Percentiles rank a stretch among this genome's conserved stretches.
phyloP scores from a whole-genome alignment of 2,113 vertebrate genomes.

The Nycticebus coucang region DNA sequence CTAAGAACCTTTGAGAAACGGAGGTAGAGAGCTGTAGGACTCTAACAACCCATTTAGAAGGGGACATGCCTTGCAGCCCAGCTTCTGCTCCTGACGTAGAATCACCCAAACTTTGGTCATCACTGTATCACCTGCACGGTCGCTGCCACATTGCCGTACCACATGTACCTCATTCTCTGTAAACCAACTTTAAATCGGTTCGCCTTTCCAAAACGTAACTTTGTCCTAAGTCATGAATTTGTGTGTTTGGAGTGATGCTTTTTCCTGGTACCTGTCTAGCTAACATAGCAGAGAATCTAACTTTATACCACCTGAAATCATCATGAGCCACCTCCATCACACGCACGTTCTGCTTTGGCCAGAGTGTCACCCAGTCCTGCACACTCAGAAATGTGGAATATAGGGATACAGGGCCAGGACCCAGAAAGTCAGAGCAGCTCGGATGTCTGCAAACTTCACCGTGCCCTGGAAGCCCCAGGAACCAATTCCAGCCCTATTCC shows the following conservation, averaged over 20 bases:
- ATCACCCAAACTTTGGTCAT: neutral
- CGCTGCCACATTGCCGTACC: too few species aligned
- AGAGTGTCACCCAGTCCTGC: neutral
- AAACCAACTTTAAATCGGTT: neutral
- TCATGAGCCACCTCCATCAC: neutral
- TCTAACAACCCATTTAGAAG: neutral
- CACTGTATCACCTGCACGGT: neutral
- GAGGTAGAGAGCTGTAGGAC: neutral
- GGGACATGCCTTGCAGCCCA: neutral
- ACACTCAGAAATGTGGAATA: neutral
- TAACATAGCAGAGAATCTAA: too few species aligned
- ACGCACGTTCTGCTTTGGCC: accelerated
- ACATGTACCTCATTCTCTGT: neutral
- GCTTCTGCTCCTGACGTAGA: neutral
- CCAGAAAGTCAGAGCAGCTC: neutral
- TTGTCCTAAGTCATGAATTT: neutral
- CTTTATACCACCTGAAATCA: neutral
- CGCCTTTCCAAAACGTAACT: neutral
- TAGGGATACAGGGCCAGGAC: accelerated
- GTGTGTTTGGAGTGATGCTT: neutral
- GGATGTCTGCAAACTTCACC: neutral
- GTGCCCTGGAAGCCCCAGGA: neutral
- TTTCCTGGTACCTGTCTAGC: neutral
- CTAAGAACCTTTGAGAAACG: neutral
- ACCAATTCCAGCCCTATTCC: neutral